Evolutionary conservation across 2,797 vertebrate genomes (phyloP).

Genomic region (Euthynnus affinis): DNA sequence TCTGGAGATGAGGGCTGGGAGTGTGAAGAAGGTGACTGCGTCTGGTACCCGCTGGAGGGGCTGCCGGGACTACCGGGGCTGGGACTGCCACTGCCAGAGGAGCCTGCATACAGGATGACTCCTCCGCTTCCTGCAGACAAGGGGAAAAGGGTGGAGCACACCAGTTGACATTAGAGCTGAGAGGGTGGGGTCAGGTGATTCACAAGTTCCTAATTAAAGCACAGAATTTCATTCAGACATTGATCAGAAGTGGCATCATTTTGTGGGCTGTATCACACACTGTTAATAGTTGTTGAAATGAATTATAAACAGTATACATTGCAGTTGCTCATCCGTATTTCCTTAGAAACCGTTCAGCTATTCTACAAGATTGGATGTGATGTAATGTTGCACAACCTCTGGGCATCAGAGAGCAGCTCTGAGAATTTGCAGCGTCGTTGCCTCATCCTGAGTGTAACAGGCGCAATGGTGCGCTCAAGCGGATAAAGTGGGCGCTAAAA

Average conservation of each 20-base stretch:
- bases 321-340: neutral
- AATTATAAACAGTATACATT: neutral
- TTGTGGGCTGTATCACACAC: neutral
- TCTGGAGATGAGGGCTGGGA: constrained; percentile 87
- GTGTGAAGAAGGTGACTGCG: constrained; percentile 85
- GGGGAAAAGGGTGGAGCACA: constrained; percentile 16
- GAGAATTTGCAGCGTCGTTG: constrained; percentile 57
- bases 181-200: neutral
- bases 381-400: constrained; percentile 67
- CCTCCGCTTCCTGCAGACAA: constrained; percentile 72
- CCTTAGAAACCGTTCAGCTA: constrained; percentile 6
- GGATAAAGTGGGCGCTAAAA: constrained; percentile 72
- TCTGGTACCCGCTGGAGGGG: constrained; percentile 88
- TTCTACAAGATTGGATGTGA: neutral
- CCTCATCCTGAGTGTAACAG: constrained; percentile 54
- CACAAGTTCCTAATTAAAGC: neutral
- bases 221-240: neutral
- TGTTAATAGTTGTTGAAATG: neutral
- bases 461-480: constrained; percentile 62
- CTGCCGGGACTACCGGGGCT: constrained; percentile 77
- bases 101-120: constrained; percentile 89
- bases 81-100: constrained; percentile 83
- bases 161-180: constrained; percentile 8
- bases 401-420: constrained; percentile 28
- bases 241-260: neutral